Evolutionary conservation across 2,888 invertebrate genomes (phyloP), one percentile per base, ranked within the genome.

Genomic region (Merodon equestris): DNA sequence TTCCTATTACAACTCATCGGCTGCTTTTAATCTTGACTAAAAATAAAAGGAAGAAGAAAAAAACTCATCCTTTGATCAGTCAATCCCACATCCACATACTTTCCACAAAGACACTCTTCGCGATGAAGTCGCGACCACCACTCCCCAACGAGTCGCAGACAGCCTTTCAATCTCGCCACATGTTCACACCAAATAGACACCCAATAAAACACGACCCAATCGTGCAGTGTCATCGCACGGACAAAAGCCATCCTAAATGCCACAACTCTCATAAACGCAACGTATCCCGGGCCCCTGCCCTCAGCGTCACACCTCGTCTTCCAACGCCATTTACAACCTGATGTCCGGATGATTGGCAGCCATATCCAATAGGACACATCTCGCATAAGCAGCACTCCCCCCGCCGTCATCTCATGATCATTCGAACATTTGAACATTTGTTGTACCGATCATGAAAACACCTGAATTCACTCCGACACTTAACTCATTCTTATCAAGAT

Each of bases 401-500:
- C 27, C 27, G 27, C 27, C 27, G 27, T 7, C 27, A n/a, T n/a
- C n/a, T n/a, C n/a, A n/a, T 7, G 27, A 27, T 27, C 3, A 27
- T 27, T 27, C 27, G 27, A 58, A 14, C 47, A 40, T 54, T 58
- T 64, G 42, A 27, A 27, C 27, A 27, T 27, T 27, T 27, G 27
- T 27, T 44, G 57, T 68, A 51, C 57, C 45, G 66, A 60, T 67
- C 73, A 73, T 73, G 63, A 72, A 77, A 79, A 74, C 79, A 79
- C 79, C 79, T 74, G 79, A 79, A 79, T 73, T 70, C 60, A 64
- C 73, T 79, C 74, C 74, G 79, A 79, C 79, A 79, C 79, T 79
- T 79, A 79, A 79, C 70, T 79, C 79, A 79, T 74, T 74, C 79
- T 79, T 79, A 79, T 79, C 79, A 74, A 79, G 79, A 79, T 79